Evolutionary conservation across 2,888 invertebrate species (phyloP).

Genomic region (Helicoverpa assulta): DNA sequence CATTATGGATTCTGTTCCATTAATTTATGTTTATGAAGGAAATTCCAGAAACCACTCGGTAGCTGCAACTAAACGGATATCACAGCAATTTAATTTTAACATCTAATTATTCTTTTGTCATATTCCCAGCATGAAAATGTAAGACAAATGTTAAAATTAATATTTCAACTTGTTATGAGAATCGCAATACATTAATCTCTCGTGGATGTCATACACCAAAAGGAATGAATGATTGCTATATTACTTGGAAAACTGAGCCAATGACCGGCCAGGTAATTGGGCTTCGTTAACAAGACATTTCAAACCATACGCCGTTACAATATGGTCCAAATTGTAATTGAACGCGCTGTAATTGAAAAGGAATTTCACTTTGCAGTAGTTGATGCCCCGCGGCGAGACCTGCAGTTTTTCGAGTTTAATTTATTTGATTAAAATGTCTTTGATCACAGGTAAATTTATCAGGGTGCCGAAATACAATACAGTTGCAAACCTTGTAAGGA

Average conservation of each 20-base stretch:
- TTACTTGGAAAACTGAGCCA: slow-evolving; percentile 66
- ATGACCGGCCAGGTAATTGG: slow-evolving; percentile 63
- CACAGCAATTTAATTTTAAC: slow-evolving; percentile 6
- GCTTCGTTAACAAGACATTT: slow-evolving; percentile 31
- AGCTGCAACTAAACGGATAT: neutral
- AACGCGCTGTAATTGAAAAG: slow-evolving; percentile 30
- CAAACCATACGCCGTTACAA: neutral
- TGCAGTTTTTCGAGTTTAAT: slow-evolving; percentile 48
- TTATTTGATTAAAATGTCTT: slow-evolving; percentile 52
- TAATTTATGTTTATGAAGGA: neutral
- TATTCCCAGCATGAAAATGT: slow-evolving; percentile 38
- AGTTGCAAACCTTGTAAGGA: neutral
- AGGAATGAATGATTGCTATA: slow-evolving; percentile 70
- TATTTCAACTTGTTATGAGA: slow-evolving; percentile 66
- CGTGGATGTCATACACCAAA: slow-evolving; percentile 60
- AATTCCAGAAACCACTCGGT: neutral
- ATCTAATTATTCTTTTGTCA: slow-evolving; percentile 30
- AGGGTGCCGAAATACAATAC: slow-evolving; percentile 40
- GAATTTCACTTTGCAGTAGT: slow-evolving; percentile 57
- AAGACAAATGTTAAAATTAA: slow-evolving; percentile 61
- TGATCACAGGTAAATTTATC: slow-evolving; percentile 44
- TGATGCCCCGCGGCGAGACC: slow-evolving; percentile 49
- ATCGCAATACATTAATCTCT: slow-evolving; percentile 69
- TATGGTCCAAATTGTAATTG: slow-evolving; percentile 28
- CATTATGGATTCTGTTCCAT: no score